phyloP scores from a whole-genome alignment of 1,140 invertebrate genomes.

The Drosophila seguyi region DNA sequence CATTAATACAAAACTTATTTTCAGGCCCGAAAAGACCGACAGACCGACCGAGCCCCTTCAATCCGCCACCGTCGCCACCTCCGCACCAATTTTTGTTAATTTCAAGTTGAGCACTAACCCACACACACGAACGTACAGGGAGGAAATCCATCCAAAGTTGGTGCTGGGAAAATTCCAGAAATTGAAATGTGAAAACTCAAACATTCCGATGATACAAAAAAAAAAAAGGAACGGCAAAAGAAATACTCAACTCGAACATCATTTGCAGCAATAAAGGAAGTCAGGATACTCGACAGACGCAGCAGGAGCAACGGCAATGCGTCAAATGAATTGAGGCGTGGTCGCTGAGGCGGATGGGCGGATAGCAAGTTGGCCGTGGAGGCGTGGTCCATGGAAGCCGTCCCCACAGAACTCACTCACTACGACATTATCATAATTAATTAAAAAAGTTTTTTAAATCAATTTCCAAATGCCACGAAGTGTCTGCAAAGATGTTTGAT shows the following conservation, averaged over 20 bases:
- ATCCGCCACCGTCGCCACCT: not conserved
- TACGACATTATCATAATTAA: slow-evolving; percentile 81
- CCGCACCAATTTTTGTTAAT: slow-evolving; percentile 72
- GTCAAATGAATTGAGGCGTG: slow-evolving; percentile 57
- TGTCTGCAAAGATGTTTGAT: slow-evolving; percentile 73
- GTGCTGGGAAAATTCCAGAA: slow-evolving; percentile 64
- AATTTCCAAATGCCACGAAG: slow-evolving; percentile 75
- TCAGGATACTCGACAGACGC: slow-evolving; percentile 57
- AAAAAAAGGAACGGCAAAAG: slow-evolving; percentile 32
- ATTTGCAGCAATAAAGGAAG: slow-evolving; percentile 77
- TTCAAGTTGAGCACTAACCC: slow-evolving; percentile 64
- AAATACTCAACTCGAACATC: slow-evolving; percentile 74
- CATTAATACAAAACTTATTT: slow-evolving; percentile 82
- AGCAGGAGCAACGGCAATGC: slow-evolving; percentile 44
- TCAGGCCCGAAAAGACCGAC: slow-evolving; percentile 37
- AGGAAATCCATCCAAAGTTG: slow-evolving; percentile 57
- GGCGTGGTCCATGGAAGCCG: slow-evolving; percentile 10
- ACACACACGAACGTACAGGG: not conserved
- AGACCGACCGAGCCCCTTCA: not conserved
- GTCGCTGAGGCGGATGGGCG: not conserved
- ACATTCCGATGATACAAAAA: slow-evolving; percentile 70
- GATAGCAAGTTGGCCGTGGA: not conserved
- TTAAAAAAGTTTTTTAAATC: slow-evolving; percentile 84
- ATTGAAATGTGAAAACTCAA: slow-evolving; percentile 84
- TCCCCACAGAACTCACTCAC: slow-evolving; percentile 30